Evolutionary conservation across 1,140 invertebrate genomes (phyloP).

Genomic region (Dinothrombium tinctorium): DNA sequence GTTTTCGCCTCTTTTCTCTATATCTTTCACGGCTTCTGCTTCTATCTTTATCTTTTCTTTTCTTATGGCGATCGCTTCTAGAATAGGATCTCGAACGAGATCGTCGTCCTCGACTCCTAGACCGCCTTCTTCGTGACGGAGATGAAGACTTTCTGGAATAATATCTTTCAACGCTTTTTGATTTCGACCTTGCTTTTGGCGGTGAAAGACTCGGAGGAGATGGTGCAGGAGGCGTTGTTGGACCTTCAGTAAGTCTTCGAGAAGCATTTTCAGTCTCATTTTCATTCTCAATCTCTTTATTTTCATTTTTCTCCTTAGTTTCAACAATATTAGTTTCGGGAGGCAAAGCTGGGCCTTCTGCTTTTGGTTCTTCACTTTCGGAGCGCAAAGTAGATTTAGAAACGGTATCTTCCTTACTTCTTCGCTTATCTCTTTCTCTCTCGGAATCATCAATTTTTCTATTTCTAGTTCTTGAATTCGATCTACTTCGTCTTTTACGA

Average conservation of each 20-base stretch:
- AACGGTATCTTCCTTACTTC: neutral
- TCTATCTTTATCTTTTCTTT: neutral
- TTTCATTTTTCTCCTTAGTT: neutral
- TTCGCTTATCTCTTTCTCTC: neutral
- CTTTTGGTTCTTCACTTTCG: neutral
- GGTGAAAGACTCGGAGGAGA: neutral
- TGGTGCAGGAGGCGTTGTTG: neutral
- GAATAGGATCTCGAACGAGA: neutral
- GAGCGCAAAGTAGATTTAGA: neutral
- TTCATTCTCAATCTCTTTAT: neutral
- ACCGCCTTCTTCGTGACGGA: neutral
- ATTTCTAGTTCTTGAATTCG: neutral
- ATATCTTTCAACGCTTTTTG: neutral
- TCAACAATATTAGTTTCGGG: neutral
- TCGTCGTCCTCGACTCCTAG: too few relatives aligned
- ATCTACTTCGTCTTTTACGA: neutral
- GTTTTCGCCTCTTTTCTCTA: neutral
- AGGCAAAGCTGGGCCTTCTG: conserved; percentile 3
- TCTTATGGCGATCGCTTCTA: neutral
- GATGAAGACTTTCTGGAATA: neutral
- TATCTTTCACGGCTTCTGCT: neutral
- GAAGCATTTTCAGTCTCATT: neutral
- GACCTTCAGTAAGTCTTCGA: neutral
- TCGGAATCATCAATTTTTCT: neutral
- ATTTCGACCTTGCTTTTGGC: neutral